These are phyloP conservation scores for Exephanes ischioxanthus DNA, from an alignment of 2,888 invertebrate genomes.

Conservation along the genomic window DNA sequence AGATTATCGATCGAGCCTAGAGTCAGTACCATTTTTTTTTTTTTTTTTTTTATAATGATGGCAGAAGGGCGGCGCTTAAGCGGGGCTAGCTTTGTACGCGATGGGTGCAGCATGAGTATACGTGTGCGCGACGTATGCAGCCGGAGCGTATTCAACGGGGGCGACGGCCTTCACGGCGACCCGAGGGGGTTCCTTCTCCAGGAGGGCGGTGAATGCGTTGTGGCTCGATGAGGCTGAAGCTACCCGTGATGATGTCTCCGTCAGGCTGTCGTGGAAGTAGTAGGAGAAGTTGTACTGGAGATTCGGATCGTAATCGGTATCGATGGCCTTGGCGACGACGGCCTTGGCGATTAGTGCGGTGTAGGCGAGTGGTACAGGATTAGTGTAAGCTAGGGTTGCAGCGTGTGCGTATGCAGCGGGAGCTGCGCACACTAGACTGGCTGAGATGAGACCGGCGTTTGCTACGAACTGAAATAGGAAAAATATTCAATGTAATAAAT, in stretches of 20 bases:
- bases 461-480: conserved; percentile 56
- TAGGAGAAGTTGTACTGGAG: conserved; percentile 73
- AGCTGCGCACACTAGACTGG: conserved; percentile 56
- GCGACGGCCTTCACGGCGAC: conserved; percentile 60
- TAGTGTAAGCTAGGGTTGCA: conserved; percentile 45
- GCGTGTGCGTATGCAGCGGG: conserved; percentile 40
- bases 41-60: neutral
- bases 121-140: too few relatives aligned
- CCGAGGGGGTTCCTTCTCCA: conserved; percentile 61
- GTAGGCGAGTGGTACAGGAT: conserved; percentile 21
- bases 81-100: conserved; percentile 19
- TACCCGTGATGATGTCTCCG: conserved; percentile 69
- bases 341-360: neutral
- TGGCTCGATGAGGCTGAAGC: conserved; percentile 67
- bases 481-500: neutral
- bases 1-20: conserved; percentile 14
- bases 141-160: conserved; percentile 31
- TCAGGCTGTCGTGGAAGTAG: conserved; percentile 65
- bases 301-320: conserved; percentile 64
- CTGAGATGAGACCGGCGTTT: conserved; percentile 58
- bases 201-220: conserved; percentile 69
- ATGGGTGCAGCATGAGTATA: conserved; percentile 10
- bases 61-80: neutral
- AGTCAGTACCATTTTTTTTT: neutral
- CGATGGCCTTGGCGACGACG: conserved; percentile 36